Conservation (phyloP, 2,113 vertebrate species). For the Salvelinus sp. region DNA sequence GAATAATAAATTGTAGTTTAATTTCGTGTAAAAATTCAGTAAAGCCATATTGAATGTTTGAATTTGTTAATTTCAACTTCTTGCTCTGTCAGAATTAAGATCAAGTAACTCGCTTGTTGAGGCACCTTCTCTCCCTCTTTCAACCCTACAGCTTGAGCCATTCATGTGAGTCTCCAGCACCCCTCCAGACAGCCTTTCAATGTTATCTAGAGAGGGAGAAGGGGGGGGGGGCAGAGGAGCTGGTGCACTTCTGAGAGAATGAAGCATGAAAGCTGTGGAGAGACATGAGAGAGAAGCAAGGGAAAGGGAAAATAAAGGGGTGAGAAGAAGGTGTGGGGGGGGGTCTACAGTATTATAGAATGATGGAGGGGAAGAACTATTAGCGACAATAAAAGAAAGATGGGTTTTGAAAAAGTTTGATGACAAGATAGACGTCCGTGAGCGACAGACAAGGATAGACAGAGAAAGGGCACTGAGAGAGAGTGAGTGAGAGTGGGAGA, state of each 20-base stretch:
- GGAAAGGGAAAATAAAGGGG: background rate
- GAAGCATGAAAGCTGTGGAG: conserved; percentile 58
- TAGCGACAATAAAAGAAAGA: conserved; percentile 8
- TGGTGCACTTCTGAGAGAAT: conserved; percentile 63
- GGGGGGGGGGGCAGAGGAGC: conserved; percentile 38
- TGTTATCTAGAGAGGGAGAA: conserved; percentile 39
- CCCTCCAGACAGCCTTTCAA: conserved; percentile 66
- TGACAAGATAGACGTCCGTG: background rate
- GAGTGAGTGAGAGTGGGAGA: conserved; percentile 52
- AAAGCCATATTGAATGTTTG: background rate
- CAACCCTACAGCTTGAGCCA: conserved; percentile 58
- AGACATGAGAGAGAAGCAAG: background rate
- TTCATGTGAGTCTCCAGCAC: conserved; percentile 60
- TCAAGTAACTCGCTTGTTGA: conserved; percentile 4
- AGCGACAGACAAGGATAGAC: conserved; percentile 43
- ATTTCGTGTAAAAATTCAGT: no score
- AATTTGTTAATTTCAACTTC: background rate
- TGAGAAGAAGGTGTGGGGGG: conserved; percentile 23
- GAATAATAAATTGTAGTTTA: no score
- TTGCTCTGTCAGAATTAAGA: background rate
- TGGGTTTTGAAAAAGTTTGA: conserved; percentile 1
- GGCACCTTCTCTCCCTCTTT: conserved; percentile 59
- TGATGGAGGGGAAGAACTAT: conserved; percentile 28
- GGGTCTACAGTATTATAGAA: conserved; percentile 41
- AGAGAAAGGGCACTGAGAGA: conserved; percentile 58